A percentile compares a stretch with the other conserved stretches of the same genome.
phyloP scores from a whole-genome alignment of 2,888 invertebrate species.

The Spialia ferax region DNA sequence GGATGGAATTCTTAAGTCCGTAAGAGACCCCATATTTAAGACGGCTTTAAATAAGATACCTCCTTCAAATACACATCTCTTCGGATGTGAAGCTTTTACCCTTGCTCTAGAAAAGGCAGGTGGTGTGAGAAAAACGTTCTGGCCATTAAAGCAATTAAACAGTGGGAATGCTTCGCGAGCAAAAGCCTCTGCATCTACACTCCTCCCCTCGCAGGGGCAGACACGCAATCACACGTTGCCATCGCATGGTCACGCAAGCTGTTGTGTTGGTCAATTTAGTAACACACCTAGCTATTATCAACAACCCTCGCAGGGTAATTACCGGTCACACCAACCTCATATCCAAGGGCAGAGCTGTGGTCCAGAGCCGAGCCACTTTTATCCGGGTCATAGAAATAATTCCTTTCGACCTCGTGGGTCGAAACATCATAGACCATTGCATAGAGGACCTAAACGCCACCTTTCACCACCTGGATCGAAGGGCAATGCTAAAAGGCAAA shows the following conservation, averaged over 20 bases:
- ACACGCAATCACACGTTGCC: background rate
- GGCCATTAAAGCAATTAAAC: background rate
- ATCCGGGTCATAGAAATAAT: background rate
- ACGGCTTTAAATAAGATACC: constrained; percentile 14
- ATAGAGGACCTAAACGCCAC: constrained; percentile 15
- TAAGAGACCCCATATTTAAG: constrained; percentile 20
- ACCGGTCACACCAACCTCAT: background rate
- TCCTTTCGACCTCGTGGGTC: constrained; percentile 18
- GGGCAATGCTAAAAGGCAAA: constrained; percentile 24
- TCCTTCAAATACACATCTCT: constrained; percentile 14
- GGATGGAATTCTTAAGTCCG: background rate
- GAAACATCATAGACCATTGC: background rate
- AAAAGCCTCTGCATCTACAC: background rate
- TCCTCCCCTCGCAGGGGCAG: constrained; percentile 19
- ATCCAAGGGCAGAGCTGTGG: background rate
- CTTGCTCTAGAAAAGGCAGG: constrained; percentile 9
- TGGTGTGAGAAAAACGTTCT: constrained; percentile 19
- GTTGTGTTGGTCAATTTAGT: background rate
- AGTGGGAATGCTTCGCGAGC: constrained; percentile 1
- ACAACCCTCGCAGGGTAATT: constrained; percentile 21
- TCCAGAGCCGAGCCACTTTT: background rate
- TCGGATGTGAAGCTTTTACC: constrained; percentile 15
- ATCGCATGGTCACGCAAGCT: background rate
- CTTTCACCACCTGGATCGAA: background rate
- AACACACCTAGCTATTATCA: background rate